Conservation (phyloP, 2,113 vertebrate species). For the Limnothrissa miodon region DNA sequence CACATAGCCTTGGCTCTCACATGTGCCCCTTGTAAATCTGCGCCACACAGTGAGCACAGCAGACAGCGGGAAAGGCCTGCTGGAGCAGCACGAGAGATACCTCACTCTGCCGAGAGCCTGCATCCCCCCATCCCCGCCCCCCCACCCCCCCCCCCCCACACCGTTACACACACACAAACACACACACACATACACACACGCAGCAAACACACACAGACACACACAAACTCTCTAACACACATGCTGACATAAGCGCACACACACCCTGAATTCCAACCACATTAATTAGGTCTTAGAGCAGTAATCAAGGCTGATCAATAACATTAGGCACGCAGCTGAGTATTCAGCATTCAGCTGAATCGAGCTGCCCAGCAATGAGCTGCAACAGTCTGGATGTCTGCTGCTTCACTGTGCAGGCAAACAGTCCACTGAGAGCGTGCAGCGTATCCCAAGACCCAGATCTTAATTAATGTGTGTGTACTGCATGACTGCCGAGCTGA, state of each 20-base stretch:
- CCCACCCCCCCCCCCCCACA: too few relatives aligned
- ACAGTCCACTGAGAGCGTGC: not conserved
- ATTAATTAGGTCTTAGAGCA: not conserved
- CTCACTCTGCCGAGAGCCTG: not conserved
- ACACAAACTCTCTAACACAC: not conserved
- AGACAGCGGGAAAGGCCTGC: not conserved
- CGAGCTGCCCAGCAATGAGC: not conserved
- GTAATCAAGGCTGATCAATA: not conserved
- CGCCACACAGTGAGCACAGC: conserved; percentile 19
- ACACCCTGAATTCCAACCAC: not conserved
- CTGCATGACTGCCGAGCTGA: not conserved
- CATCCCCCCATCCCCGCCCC: too few relatives aligned
- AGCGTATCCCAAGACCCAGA: not conserved
- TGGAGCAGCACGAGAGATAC: not conserved
- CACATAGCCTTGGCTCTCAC: not conserved
- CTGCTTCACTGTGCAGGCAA: not conserved
- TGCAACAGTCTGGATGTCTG: not conserved
- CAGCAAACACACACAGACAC: not conserved
- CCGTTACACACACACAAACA: not conserved
- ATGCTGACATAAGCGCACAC: not conserved
- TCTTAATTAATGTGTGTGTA: not conserved
- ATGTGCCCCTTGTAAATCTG: conserved; percentile 48
- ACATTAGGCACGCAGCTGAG: too few relatives aligned
- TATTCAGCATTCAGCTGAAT: not conserved
- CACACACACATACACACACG: not conserved